phyloP scores from a whole-genome alignment of 30 jellyfish, hydroid and myxozoan species.

The Morbakka virulenta region DNA sequence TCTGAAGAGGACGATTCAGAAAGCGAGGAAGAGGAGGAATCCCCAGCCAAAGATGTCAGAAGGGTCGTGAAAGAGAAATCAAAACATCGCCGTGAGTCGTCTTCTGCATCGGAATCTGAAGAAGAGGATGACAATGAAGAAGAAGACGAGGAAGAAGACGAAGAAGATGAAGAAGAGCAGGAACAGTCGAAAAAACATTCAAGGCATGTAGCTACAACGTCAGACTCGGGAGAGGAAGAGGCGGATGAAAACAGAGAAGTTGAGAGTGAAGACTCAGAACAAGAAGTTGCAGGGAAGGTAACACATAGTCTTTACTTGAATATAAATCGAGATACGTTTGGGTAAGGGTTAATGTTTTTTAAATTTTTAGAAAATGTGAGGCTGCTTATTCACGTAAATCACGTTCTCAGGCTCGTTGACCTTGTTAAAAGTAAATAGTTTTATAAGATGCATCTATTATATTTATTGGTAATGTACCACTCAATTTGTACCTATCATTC shows the following conservation, averaged over 20 bases:
- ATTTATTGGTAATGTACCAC: too few relatives aligned
- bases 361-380: too few relatives aligned
- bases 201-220: neutral
- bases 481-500: too few relatives aligned
- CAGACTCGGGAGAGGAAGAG: neutral
- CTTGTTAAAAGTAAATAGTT: too few relatives aligned
- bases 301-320: too few relatives aligned
- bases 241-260: neutral
- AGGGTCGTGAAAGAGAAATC: neutral
- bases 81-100: neutral
- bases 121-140: conserved; percentile 38
- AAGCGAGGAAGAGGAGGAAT: neutral
- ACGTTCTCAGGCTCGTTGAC: too few relatives aligned
- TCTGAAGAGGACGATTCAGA: neutral
- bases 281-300: neutral
- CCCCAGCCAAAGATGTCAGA: neutral
- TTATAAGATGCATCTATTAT: too few relatives aligned
- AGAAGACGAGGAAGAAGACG: conserved; percentile 14
- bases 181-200: neutral
- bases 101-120: conserved; percentile 33
- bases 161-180: conserved; percentile 39
- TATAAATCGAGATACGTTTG: too few relatives aligned
- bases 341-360: too few relatives aligned
- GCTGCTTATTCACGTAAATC: too few relatives aligned
- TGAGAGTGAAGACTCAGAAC: neutral